Base-by-base conservation (phyloP, 1,140 invertebrate genomes). In the Zaprionus lachaisei region DNA sequence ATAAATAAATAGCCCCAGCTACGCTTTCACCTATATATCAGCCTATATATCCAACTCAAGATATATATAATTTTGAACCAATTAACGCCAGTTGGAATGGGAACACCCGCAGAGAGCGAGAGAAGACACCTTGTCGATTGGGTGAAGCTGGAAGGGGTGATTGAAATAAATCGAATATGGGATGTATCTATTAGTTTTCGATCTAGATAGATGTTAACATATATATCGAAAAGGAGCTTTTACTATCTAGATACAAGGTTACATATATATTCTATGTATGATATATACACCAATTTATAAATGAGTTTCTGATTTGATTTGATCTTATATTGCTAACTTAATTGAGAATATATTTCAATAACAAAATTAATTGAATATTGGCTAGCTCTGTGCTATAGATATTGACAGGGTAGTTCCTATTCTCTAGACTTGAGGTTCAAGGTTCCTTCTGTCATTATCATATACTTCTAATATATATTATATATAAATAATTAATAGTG, bases 1-100 rank as follows among this genome's bases (percentile, higher is more conserved):
- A 58, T 75, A 89, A 83, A 89, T 75, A 87, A 89, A 83, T 83
- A 89, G 47, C 47, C 47, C 11, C 51, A 37, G 11, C 34, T 51
- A 31, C 26, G n/a, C 14, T 34, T 58, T 15, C 66, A 22, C 26
- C 56, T 31, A 62, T 37, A 44, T 51, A 62, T 47, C 28, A 31
- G 28, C 6, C 41, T 49, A 34, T 24, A 31, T 20, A 28, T 28
- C 26, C 15, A 49, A 34, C 41, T 20, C 0, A 12, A 44, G 38
- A 62, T 60, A 57, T 73, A 51, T 69, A 22, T 61, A 61, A 66
- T 77, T 72, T 75, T 80, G 67, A 56, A 55, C 73, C 83, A 89
- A 87, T 89, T 83, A 81, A 81, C 70, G 75, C 31, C 58, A 78
- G 28, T 34, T 31, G 55, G 62, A 72, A 60, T 60, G 54, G 71